These are phyloP conservation scores for Equus przewalskii DNA, from an alignment of 2,113 vertebrate genomes.

Conservation along the genomic window DNA sequence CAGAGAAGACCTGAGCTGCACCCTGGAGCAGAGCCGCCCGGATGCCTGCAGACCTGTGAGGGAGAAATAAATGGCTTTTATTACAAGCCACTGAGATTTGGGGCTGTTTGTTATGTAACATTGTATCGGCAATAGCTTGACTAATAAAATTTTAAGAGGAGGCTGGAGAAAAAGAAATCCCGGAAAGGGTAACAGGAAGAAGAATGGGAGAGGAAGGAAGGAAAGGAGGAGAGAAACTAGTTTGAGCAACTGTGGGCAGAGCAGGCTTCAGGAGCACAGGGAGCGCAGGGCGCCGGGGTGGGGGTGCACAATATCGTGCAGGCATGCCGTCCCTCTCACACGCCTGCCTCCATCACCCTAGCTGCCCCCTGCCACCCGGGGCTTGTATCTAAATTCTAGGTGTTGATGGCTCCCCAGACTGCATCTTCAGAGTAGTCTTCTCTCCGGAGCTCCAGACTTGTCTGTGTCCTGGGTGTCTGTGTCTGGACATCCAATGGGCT, in stretches of 20 bases:
- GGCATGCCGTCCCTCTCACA: background rate
- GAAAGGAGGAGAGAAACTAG: background rate
- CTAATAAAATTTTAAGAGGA: conserved; percentile 38
- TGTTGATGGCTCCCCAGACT: background rate
- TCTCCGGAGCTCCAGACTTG: background rate
- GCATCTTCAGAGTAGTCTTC: background rate
- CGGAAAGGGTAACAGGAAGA: background rate
- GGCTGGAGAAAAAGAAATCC: background rate
- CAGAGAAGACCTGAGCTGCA: background rate
- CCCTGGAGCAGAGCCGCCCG: too few relatives aligned
- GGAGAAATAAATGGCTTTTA: conserved; percentile 15
- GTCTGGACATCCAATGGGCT: background rate
- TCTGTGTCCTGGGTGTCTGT: background rate
- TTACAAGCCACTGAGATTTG: background rate
- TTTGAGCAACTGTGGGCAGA: background rate
- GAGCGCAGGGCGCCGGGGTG: background rate
- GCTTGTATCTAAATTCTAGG: background rate
- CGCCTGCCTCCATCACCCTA: background rate
- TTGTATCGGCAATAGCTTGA: background rate
- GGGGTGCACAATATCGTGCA: too few relatives aligned
- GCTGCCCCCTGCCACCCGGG: background rate
- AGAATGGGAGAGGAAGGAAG: background rate
- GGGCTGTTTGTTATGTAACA: background rate
- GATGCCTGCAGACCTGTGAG: background rate
- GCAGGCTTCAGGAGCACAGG: accelerated